Percentiles rank a stretch among this genome's conserved stretches.
phyloP scores from a whole-genome alignment of 2,113 vertebrate genomes.

The Phyllostomus hastatus region DNA sequence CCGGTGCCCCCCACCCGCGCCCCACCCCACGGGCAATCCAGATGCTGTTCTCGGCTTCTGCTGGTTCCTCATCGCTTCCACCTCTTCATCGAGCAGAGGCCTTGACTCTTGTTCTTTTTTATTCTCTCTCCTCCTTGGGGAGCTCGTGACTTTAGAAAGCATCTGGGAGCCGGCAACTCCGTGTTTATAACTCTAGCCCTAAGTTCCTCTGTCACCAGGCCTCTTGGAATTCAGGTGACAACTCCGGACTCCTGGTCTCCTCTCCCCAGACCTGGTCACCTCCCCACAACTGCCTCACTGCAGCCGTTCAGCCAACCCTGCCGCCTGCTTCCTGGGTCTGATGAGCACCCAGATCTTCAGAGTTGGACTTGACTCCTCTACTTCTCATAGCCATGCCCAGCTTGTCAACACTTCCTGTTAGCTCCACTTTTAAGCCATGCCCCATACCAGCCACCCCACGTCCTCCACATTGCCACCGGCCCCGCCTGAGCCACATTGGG shows the following conservation, averaged over 20 bases:
- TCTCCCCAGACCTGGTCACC: not conserved
- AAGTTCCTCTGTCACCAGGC: not conserved
- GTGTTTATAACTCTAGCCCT: not conserved
- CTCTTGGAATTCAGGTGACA: accelerated
- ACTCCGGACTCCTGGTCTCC: accelerated
- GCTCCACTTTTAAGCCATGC: not conserved
- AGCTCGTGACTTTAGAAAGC: not conserved
- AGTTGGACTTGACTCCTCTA: not conserved
- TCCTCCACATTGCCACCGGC: accelerated
- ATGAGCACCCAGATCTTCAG: accelerated
- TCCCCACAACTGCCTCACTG: accelerated
- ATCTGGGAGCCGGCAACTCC: not conserved
- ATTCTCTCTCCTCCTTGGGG: not conserved
- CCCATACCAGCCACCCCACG: accelerated
- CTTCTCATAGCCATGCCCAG: not conserved
- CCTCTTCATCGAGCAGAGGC: accelerated
- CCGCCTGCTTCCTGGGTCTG: not conserved
- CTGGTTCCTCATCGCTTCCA: accelerated
- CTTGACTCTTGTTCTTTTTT: not conserved
- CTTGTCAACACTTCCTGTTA: accelerated
- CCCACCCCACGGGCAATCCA: accelerated
- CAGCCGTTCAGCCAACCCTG: too few species aligned
- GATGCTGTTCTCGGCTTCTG: accelerated
- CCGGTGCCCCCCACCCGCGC: not conserved
- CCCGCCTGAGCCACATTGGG: accelerated